phyloP scores from a whole-genome alignment of 2,888 invertebrate genomes.

The Tubiluchus corallicola region DNA sequence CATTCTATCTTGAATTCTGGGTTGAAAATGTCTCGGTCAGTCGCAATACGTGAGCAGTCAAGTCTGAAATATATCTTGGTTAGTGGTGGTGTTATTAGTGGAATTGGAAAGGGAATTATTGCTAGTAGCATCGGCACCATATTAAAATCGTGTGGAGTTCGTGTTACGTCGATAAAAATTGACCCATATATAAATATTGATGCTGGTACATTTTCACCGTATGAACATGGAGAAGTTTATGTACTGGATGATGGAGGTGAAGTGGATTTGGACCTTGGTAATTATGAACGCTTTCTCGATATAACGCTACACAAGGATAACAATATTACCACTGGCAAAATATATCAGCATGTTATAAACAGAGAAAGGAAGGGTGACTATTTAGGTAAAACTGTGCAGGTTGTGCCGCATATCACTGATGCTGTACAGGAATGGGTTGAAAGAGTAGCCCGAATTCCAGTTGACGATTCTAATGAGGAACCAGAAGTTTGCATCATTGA shows the following conservation, averaged over 20 bases:
- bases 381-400: slow-evolving; percentile 97
- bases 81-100: slow-evolving; percentile 97
- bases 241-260: slow-evolving; percentile 98
- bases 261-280: slow-evolving; percentile 96
- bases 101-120: slow-evolving; percentile 78
- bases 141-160: slow-evolving; percentile 79
- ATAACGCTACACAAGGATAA: slow-evolving; percentile 85
- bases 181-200: slow-evolving; percentile 99
- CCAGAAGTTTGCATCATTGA: slow-evolving; percentile 40
- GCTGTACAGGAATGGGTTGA: slow-evolving; percentile 94
- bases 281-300: slow-evolving; percentile 94
- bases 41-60: too few species aligned
- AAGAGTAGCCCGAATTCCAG: slow-evolving; percentile 40
- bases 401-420: slow-evolving; percentile 95
- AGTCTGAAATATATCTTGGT: slow-evolving; percentile 98
- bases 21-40: too few species aligned
- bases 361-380: slow-evolving; percentile 86
- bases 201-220: slow-evolving; percentile 96
- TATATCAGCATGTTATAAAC: slow-evolving; percentile 85
- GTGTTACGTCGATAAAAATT: slow-evolving; percentile 96
- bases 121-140: slow-evolving; percentile 69
- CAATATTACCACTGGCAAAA: slow-evolving; percentile 97
- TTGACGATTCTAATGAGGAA: slow-evolving; percentile 35
- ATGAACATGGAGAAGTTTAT: slow-evolving; percentile 98
- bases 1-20: too few species aligned